Conservation (phyloP, 1,140 invertebrate species). For the Drosophila obscura region DNA sequence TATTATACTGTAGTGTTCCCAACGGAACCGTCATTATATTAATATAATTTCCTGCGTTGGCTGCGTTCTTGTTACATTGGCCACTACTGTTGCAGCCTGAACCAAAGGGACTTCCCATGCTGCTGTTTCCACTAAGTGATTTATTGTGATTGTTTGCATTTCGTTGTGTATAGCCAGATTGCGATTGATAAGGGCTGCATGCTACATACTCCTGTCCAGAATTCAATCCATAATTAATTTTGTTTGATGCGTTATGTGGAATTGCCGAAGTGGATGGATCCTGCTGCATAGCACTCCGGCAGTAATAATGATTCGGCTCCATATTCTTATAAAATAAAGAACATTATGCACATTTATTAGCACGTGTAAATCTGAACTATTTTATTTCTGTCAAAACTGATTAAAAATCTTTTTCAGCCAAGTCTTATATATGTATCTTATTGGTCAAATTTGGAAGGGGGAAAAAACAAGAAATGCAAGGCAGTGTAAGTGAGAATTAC, state of each 20-base stretch:
- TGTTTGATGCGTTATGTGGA: conserved; percentile 55
- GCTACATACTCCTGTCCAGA: conserved; percentile 57
- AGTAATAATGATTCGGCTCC: conserved; percentile 79
- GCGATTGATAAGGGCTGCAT: conserved; percentile 50
- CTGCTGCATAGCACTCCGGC: conserved; percentile 61
- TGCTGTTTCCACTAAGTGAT: conserved; percentile 37
- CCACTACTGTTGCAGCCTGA: conserved; percentile 55
- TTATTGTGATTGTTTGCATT: conserved; percentile 57
- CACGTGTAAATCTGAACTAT: neutral
- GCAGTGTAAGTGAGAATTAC: too few relatives aligned
- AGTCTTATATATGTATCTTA: too few relatives aligned
- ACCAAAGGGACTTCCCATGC: conserved; percentile 39
- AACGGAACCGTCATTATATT: conserved; percentile 80
- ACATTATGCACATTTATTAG: neutral
- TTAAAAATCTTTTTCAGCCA: too few relatives aligned
- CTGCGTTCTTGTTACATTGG: conserved; percentile 57
- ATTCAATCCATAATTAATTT: conserved; percentile 56
- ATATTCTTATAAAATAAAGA: conserved; percentile 42
- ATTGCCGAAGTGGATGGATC: conserved; percentile 47
- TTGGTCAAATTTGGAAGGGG: too few relatives aligned
- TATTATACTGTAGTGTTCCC: conserved; percentile 79
- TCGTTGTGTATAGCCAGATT: conserved; percentile 46
- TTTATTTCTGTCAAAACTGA: neutral
- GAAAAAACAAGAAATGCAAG: too few relatives aligned
- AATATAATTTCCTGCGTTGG: conserved; percentile 73